Evolutionary conservation across 2,797 vertebrate species (phyloP), one percentile per base, ranked within the genome.

Genomic region (Melanotaenia trifasciata): DNA sequence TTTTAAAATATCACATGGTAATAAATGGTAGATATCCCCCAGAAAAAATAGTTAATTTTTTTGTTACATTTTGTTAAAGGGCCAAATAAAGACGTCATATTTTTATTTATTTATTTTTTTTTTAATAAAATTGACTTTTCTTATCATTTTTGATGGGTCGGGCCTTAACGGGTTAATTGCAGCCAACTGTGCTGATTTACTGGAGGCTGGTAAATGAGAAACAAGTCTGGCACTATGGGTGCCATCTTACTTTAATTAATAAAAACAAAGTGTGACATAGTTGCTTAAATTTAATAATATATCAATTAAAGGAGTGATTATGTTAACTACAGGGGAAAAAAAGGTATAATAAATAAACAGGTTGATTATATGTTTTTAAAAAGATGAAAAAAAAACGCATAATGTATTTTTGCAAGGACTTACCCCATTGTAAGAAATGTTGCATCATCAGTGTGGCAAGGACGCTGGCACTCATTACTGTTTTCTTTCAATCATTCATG

Each of bases 261-360:
- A 40, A 79, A 76, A 81, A 78, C 28, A 63, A 79, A 78, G 67
- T n/a, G 71, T 45, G 28, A 61, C 56, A 24, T 33, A 78, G 65
- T 18, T 14, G n/a, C 78, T 88, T 81, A 74, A 80, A 77, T 80
- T 58, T 79, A 6, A 76, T 70, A 36, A 53, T 83, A 79, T 75
- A 73, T 86, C 78, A 80, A 28, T 50, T 9, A 24, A 68, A 60
- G n/a, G 43, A 40, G 24, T 50, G 65, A 67, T 84, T 50, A 59
- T 47, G 12, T 35, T 50, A 69, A 67, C 51, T 73, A 36, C n/a
- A 20, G 59, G 30, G 40, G 58, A 51, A n/a, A 12, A 16, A 30
- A 6, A 3, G n/a, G 9, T 5, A 61, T n/a, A 64, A 35, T 35
- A 70, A 47, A 58, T 20, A 45, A 18, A 11, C 1, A 11, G 7